Conservation (phyloP, 1,140 invertebrate genomes). For the Andricus grossulariae region DNA sequence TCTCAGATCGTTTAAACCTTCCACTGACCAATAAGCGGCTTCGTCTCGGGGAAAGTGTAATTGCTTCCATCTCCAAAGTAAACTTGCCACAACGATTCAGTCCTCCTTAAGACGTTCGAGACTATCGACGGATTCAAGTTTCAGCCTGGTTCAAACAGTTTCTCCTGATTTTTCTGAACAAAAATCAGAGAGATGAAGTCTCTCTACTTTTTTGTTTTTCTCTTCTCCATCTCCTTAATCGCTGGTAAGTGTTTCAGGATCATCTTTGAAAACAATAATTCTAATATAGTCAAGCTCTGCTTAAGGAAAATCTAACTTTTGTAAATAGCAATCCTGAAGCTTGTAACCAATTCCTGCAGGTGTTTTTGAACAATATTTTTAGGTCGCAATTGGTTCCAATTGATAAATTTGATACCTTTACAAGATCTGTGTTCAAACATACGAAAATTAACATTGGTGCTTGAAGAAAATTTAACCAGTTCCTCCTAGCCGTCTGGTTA, state of each 20-base stretch:
- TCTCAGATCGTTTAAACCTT: conserved; percentile 6
- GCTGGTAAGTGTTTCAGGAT: conserved; percentile 43
- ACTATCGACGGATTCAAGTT: background rate
- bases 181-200: conserved; percentile 40
- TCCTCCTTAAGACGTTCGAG: conserved; percentile 43
- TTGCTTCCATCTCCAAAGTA: background rate
- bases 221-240: conserved; percentile 44
- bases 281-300: too few relatives aligned
- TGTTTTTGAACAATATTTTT: too few relatives aligned
- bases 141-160: background rate
- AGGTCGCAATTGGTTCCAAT: too few relatives aligned
- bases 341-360: too few relatives aligned
- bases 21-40: conserved; percentile 40
- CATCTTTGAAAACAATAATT: background rate
- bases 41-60: conserved; percentile 54
- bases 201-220: conserved; percentile 45
- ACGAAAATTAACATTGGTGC: too few relatives aligned
- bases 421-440: too few relatives aligned
- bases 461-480: too few relatives aligned
- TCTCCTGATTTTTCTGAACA: background rate
- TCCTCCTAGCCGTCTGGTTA: too few relatives aligned
- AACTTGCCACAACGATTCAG: conserved; percentile 40
- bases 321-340: too few relatives aligned
- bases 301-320: too few relatives aligned
- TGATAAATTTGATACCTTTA: too few relatives aligned